These are phyloP conservation scores for Macrostomum lignano DNA, from an alignment of 1,140 invertebrate species.

Conservation along the genomic window DNA sequence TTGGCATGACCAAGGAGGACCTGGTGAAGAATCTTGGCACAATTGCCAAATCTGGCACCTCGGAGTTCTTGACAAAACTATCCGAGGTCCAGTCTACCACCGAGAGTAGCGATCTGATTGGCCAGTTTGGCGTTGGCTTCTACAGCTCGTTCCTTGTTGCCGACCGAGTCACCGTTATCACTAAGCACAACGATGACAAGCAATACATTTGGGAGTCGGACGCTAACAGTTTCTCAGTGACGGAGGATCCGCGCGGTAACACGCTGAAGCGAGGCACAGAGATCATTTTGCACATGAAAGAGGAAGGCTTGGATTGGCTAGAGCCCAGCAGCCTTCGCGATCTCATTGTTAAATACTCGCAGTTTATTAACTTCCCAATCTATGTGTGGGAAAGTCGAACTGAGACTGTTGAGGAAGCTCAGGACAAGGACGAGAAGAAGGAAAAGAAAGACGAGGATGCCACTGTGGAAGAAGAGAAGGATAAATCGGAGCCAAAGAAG, in stretches of 20 bases:
- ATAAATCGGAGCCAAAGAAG: constrained; percentile 53
- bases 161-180: constrained; percentile 41
- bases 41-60: constrained; percentile 51
- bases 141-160: constrained; percentile 56
- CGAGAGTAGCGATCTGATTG: constrained; percentile 30
- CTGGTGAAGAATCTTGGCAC: constrained; percentile 56
- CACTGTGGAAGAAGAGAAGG: constrained; percentile 53
- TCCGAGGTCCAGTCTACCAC: constrained; percentile 49
- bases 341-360: constrained; percentile 83
- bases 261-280: constrained; percentile 61
- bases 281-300: constrained; percentile 60
- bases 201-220: constrained; percentile 90
- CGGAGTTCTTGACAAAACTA: constrained; percentile 74
- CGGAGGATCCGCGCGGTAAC: constrained; percentile 67
- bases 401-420: constrained; percentile 32
- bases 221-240: constrained; percentile 52
- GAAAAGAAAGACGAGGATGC: constrained; percentile 31
- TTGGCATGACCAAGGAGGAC: constrained; percentile 69
- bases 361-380: constrained; percentile 98
- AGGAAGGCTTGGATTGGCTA: constrained; percentile 82
- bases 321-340: constrained; percentile 62
- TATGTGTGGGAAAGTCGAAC: constrained; percentile 63
- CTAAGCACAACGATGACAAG: constrained; percentile 64
- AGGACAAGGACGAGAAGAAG: constrained; percentile 29
- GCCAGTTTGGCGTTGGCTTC: constrained; percentile 84